Evolutionary conservation across 2,888 invertebrate species (phyloP), one percentile per base, ranked within the genome.

Genomic region (Mesorhabditis sp.): DNA sequence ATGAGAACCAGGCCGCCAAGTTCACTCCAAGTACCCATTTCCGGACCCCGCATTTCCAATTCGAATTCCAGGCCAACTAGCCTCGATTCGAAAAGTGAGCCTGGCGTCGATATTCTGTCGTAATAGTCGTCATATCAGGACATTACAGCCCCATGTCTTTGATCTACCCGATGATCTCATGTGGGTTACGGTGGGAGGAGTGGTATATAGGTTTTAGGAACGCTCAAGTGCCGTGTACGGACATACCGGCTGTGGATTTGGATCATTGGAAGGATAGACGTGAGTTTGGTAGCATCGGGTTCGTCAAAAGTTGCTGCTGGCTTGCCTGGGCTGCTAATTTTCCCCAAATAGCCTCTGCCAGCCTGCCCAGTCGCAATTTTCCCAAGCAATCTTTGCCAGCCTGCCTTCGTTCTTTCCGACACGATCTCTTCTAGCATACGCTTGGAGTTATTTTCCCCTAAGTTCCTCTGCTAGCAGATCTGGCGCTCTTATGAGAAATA

Each of bases 71-170:
- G 86, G 79, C 45, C 95, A 95, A 90, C 87, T 95, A n/a, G 86
- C 88, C 0, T 92, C 94, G 87, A 91, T 95, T 68, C 90, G 93
- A 2, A 95, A 94, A 86, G 89, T 91, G 2, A 93, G 93, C 0
- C 86, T 95, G 63, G 91, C 94, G 0, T 94, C 93, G 86, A 87
- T 94, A 1, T 87, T 93, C 73, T 95, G 95, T 83, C 92, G 93
- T 75, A 95, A 95, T 88, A 90, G 94, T 86, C 94, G 95, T 85
- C 88, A 91, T 5, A 89, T 91, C 61, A 91, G 91, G 13, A 92
- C 93, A 68, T 93, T 95, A 87, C 95, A 95, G 85, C 90, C 93
- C 68, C 92, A 92, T 4, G 91, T 92, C 1, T 93, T 95, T 84
- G 95, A 95, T 86, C 89, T 94, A 72, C 94, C 95, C 0, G 83